phyloP scores from a whole-genome alignment of 30 jellyfish, hydroid and myxozoan genomes.

The Aurelia sp. region DNA sequence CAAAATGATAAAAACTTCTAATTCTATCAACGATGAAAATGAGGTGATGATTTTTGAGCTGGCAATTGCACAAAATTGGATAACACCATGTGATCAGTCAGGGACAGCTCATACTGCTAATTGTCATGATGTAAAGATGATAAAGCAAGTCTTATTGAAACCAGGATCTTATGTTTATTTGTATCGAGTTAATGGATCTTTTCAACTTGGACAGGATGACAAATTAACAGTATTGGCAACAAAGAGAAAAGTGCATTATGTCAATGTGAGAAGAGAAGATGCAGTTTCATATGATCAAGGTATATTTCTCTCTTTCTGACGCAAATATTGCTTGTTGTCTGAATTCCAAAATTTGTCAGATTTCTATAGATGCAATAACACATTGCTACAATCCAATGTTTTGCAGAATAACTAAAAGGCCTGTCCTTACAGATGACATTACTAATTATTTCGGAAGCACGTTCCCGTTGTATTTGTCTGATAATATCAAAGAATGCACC shows the following conservation, averaged over 20 bases:
- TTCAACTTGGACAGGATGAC: constrained; percentile 5
- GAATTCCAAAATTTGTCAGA: too few relatives aligned
- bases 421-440: too few relatives aligned
- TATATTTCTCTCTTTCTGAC: background rate
- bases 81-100: background rate
- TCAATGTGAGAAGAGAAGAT: constrained; percentile 30
- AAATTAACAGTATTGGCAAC: constrained; percentile 54
- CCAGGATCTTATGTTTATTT: constrained; percentile 57
- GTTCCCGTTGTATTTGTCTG: too few relatives aligned
- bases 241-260: constrained; percentile 50
- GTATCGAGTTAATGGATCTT: constrained; percentile 53
- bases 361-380: too few relatives aligned
- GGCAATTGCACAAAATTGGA: constrained; percentile 58
- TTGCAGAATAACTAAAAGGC: too few relatives aligned
- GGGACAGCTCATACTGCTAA: background rate
- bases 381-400: too few relatives aligned
- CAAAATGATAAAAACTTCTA: background rate
- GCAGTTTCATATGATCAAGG: constrained; percentile 8
- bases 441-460: too few relatives aligned
- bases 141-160: constrained; percentile 16
- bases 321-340: too few relatives aligned
- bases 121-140: constrained; percentile 21
- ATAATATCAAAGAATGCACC: too few relatives aligned
- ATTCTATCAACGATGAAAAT: background rate
- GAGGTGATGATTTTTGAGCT: constrained; percentile 4